Conservation (phyloP, 2,888 invertebrate genomes). For the Athalia rosae region DNA sequence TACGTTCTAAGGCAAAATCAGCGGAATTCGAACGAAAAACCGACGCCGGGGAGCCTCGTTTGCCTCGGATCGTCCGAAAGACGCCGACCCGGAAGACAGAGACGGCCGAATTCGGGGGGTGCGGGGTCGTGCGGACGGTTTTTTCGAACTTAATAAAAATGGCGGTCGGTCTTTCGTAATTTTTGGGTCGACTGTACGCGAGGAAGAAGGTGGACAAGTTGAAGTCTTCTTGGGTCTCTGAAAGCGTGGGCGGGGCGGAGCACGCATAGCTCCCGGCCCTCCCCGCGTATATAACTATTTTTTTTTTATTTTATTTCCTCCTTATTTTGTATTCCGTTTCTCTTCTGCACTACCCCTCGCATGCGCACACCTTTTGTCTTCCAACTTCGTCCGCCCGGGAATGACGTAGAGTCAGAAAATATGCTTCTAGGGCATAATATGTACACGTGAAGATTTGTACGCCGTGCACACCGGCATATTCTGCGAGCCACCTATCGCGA, state of each 20-base stretch:
- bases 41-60: background rate
- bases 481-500: constrained; percentile 15
- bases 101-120: too few relatives aligned
- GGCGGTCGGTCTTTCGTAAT: constrained; percentile 52
- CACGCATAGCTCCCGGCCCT: constrained; percentile 72
- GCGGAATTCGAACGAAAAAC: constrained; percentile 14
- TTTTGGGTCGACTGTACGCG: constrained; percentile 68
- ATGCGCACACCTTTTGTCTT: constrained; percentile 59
- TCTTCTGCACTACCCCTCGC: constrained; percentile 60
- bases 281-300: constrained; percentile 51
- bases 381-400: constrained; percentile 60
- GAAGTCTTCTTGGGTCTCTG: constrained; percentile 69
- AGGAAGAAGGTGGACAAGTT: constrained; percentile 71
- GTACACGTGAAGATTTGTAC: background rate
- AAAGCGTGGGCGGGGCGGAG: constrained; percentile 73
- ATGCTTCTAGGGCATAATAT: constrained; percentile 65
- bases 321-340: constrained; percentile 62
- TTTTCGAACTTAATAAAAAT: background rate
- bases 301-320: constrained; percentile 56
- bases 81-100: too few relatives aligned
- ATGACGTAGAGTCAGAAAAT: constrained; percentile 63
- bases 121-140: background rate
- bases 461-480: constrained; percentile 10
- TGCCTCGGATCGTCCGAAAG: too few relatives aligned
- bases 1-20: constrained; percentile 50